Conservation (phyloP, 2,113 vertebrate species). For the Coptodon rendalli region DNA sequence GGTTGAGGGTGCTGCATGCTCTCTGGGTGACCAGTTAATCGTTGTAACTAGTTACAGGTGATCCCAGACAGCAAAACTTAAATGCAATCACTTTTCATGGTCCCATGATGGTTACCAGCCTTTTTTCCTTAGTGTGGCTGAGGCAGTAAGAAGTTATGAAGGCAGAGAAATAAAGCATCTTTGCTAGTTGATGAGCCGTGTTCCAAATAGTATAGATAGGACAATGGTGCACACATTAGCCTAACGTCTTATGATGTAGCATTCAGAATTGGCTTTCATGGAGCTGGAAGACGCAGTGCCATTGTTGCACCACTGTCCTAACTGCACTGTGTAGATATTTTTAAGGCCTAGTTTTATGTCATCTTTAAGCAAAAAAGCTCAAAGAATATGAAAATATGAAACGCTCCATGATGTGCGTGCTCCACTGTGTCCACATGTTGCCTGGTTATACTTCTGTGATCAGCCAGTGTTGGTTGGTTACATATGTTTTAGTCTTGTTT, state of each 20-base stretch:
- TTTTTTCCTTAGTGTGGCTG: background rate
- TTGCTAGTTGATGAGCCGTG: accelerated
- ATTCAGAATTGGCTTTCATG: background rate
- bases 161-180: background rate
- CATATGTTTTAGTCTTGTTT: background rate
- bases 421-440: background rate
- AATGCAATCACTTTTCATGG: background rate
- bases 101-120: background rate
- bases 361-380: background rate
- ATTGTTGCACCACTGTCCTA: background rate
- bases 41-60: background rate
- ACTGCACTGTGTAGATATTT: background rate
- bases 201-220: background rate
- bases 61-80: background rate
- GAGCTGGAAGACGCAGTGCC: background rate
- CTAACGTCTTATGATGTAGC: background rate
- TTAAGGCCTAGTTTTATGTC: background rate
- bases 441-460: background rate
- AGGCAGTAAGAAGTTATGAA: background rate
- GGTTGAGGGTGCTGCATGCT: background rate
- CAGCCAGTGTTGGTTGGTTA: background rate
- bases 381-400: background rate
- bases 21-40: background rate
- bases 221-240: accelerated
- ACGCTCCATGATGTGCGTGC: background rate